Conservation (phyloP, 2,113 vertebrate species). For the Carassius auratus region DNA sequence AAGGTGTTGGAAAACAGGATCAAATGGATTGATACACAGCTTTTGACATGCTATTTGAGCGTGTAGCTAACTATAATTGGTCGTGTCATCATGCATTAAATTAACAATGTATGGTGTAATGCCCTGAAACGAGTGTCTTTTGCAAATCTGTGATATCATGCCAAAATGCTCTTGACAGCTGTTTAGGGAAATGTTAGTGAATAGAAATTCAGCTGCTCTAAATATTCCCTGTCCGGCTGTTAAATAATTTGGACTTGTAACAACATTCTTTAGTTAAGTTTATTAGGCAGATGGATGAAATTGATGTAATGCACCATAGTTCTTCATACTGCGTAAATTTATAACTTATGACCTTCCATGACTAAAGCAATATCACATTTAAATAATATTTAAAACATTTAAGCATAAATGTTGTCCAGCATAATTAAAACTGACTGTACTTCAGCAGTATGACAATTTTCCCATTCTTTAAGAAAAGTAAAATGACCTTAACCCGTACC, state of each 20-base stretch:
- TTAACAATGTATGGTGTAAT: slow-evolving; percentile 86
- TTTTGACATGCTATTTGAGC: slow-evolving; percentile 95
- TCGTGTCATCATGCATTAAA: slow-evolving; percentile 92
- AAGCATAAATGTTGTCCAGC: background rate
- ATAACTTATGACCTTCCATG: background rate
- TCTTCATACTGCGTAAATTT: background rate
- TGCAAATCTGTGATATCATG: slow-evolving; percentile 87
- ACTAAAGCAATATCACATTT: background rate
- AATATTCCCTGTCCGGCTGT: slow-evolving; percentile 58
- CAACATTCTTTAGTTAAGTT: slow-evolving; percentile 16
- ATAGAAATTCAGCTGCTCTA: slow-evolving; percentile 65
- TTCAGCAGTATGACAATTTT: background rate
- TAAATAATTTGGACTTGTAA: slow-evolving; percentile 53
- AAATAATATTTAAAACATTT: background rate
- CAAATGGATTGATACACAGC: slow-evolving; percentile 89
- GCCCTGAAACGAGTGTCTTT: slow-evolving; percentile 89
- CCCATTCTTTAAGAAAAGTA: slow-evolving; percentile 29
- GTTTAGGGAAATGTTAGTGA: slow-evolving; percentile 68
- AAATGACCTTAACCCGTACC: slow-evolving; percentile 40
- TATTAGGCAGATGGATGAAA: background rate
- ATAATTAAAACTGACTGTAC: background rate
- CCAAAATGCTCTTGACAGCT: slow-evolving; percentile 83
- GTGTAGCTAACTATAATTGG: slow-evolving; percentile 90
- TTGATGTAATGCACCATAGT: background rate
- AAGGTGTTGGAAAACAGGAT: slow-evolving; percentile 83